Evolutionary conservation across 1,140 invertebrate species (phyloP), one percentile per base, ranked within the genome.

Genomic region (Asbolus verrucosus): DNA sequence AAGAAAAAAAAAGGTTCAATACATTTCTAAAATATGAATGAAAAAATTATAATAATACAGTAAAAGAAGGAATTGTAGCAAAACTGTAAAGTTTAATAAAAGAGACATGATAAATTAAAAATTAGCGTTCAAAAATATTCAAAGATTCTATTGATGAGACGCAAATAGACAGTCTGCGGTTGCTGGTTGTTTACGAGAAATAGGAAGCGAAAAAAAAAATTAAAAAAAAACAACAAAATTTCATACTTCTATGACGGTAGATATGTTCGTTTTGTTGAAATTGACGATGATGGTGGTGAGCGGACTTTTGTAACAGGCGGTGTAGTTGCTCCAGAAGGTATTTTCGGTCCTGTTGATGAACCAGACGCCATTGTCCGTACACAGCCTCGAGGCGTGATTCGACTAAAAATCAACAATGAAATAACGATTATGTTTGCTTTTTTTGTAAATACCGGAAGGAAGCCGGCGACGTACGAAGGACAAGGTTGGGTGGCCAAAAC

Each of bases 301-400:
- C 16, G 66, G 70, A 31, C 68, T 70, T 18, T 67, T 72, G 36
- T 71, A 74, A 62, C 82, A 83, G 0, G 79, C 67, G 8, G 73
- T 78, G 68, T 83, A 83, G 72, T 83, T 82, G 18, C 77, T 82
- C 78, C 78, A 80, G 2, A 63, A 62, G 6, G 18, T 70, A 13
- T 76, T n/a, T n/a, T n/a, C n/a, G 18, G 3, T 71, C 67, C 0
- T 77, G 76, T 13, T 43, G 71, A n/a, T n/a, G 62, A 75, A 81
- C 81, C 81, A 81, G 6, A 74, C 41, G 9, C 81, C 78, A 62
- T 76, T 78, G 16, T 74, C 6, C 19, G 76, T 63, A 31, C 81
- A 83, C 24, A 60, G 14, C 54, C 80, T 80, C 3, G 76, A 78
- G 0, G 79, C 80, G 6, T 75, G 69, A 1, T 69, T 65, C 8